A percentile compares a stretch with the other conserved stretches of the same genome.
Evolutionary conservation across 2,888 invertebrate species (phyloP).

Genomic region (Eulithis testata): DNA sequence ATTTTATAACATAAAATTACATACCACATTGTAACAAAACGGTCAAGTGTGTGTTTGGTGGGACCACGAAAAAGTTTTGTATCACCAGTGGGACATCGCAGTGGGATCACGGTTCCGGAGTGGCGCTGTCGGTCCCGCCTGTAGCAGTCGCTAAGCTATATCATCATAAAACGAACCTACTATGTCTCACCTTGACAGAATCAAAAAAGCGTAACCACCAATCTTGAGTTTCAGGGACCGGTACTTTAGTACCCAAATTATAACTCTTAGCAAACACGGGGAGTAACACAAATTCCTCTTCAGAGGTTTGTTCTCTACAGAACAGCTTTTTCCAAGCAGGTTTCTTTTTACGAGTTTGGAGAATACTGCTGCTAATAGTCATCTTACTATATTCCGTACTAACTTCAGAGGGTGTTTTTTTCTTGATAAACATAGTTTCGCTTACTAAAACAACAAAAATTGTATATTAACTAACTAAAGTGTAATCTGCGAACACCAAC

Average conservation of each 20-base stretch:
- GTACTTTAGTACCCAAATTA: slow-evolving; percentile 35
- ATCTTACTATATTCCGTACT: slow-evolving; percentile 27
- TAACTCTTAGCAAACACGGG: slow-evolving; percentile 53
- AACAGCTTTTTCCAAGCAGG: slow-evolving; percentile 55
- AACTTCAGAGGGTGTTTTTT: slow-evolving; percentile 26
- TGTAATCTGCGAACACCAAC: no score
- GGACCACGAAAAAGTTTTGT: no score
- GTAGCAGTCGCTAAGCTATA: no score
- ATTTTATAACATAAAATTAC: no score
- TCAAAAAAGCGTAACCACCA: slow-evolving; percentile 70
- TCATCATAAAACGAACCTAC: not conserved
- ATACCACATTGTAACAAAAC: no score
- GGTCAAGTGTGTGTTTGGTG: no score
- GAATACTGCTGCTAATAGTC: slow-evolving; percentile 26
- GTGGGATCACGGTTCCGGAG: no score
- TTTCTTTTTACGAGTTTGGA: slow-evolving; percentile 42
- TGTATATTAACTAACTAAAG: not conserved
- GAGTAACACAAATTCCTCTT: slow-evolving; percentile 63
- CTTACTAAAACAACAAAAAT: slow-evolving; percentile 42
- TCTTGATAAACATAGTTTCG: slow-evolving; percentile 47
- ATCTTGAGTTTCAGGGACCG: slow-evolving; percentile 47
- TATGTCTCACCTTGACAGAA: slow-evolving; percentile 50
- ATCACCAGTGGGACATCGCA: no score
- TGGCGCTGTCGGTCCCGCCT: no score
- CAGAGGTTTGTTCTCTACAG: slow-evolving; percentile 48